phyloP scores from a whole-genome alignment of 2,113 vertebrate species.

The Gnathonemus echidnorhynchus region DNA sequence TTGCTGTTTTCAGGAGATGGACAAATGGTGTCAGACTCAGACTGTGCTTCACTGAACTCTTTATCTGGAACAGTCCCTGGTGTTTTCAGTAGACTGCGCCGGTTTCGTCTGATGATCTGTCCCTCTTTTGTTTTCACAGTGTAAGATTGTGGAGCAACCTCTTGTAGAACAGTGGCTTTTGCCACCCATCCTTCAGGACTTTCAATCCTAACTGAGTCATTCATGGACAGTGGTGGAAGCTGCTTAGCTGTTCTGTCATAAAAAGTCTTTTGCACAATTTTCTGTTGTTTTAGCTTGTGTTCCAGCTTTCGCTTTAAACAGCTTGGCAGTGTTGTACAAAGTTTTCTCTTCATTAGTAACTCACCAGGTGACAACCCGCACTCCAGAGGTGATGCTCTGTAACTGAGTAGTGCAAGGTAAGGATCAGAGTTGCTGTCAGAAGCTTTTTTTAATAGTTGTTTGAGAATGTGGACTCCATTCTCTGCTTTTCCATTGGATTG shows the following conservation, averaged over 20 bases:
- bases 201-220: not conserved
- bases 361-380: constrained; percentile 11
- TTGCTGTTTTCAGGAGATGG: not conserved
- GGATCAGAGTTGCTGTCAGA: not conserved
- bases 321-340: not conserved
- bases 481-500: constrained; percentile 4
- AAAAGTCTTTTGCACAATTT: not conserved
- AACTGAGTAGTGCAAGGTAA: constrained; percentile 22
- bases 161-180: not conserved
- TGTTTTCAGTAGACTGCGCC: not conserved
- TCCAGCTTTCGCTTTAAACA: not conserved
- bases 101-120: not conserved
- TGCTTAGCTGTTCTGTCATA: not conserved
- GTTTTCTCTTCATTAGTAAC: constrained; percentile 10
- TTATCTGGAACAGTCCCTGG: not conserved
- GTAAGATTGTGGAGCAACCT: not conserved
- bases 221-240: not conserved
- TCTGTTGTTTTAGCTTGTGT: not conserved
- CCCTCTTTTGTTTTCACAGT: not conserved
- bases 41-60: not conserved
- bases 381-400: constrained; percentile 19
- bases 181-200: not conserved
- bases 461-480: not conserved
- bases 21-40: not conserved
- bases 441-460: not conserved